A percentile compares a stretch with the other conserved stretches of the same genome.
These are phyloP conservation scores for Hydropsyche betteni DNA, from an alignment of 2,888 invertebrate species.

Conservation along the genomic window DNA sequence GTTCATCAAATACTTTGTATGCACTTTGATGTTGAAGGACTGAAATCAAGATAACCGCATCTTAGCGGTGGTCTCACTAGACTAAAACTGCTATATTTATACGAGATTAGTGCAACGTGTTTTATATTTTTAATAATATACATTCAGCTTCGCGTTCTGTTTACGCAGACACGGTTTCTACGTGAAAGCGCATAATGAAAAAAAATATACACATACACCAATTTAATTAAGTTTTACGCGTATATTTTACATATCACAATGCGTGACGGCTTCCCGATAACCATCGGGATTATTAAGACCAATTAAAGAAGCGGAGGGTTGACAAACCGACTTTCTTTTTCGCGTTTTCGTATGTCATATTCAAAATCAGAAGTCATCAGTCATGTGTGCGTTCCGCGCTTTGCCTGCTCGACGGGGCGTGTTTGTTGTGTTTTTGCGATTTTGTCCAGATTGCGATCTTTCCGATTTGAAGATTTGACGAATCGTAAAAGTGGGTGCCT, in stretches of 20 bases:
- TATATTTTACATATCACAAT: too few relatives aligned
- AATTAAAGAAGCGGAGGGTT: too few relatives aligned
- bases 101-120: neutral
- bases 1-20: neutral
- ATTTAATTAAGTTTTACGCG: slow-evolving; percentile 8
- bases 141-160: slow-evolving; percentile 18
- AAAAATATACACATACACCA: neutral
- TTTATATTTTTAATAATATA: neutral
- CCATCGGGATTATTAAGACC: neutral
- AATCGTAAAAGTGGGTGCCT: too few relatives aligned
- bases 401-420: too few relatives aligned
- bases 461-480: too few relatives aligned
- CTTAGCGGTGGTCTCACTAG: neutral
- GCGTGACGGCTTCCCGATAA: neutral
- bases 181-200: slow-evolving; percentile 22
- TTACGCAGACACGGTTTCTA: slow-evolving; percentile 30
- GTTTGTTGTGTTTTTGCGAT: too few relatives aligned
- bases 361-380: too few relatives aligned
- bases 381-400: too few relatives aligned
- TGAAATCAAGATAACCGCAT: neutral
- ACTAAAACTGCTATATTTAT: slow-evolving; percentile 3
- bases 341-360: too few relatives aligned
- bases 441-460: too few relatives aligned
- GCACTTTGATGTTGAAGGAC: too few relatives aligned
- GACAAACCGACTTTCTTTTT: too few relatives aligned